Evolutionary conservation across 2,797 vertebrate species (phyloP), one percentile per base, ranked within the genome.

Genomic region (Cynodonichthys magdalenae): DNA sequence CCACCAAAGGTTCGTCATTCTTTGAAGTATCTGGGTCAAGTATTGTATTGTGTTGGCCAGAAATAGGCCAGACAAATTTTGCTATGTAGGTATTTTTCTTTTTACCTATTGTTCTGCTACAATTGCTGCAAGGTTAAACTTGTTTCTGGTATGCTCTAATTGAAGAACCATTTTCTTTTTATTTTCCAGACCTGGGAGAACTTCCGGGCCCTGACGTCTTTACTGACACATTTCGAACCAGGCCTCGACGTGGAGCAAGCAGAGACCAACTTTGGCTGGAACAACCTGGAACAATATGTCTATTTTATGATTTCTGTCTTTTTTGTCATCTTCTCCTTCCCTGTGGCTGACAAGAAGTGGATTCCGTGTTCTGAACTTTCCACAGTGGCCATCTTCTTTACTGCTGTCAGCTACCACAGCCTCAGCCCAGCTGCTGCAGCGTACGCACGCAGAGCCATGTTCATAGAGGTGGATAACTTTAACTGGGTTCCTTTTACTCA

Each of bases 241-340:
- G 87, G 93, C 74, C 87, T 99, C 69, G 96, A 99, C 8, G 93
- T 99, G 71, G 96, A 98, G 75, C 95, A 99, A 89, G 97, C 97
- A 0, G 97, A 99, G 85, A 94, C 91, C 47, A 96, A 97, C 91
- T 98, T 98, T 54, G 94, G 97, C 52, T 99, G 96, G 96, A 99
- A 96, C 87, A 96, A 98, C 81, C 90, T 99, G 41, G 97, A 99
- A 75, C 97, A 96, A 0, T 96, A 99, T 28, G 50, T 95, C 19
- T 95, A 98, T 80, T 99, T 98, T 78, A 91, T 99, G 66, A 71
- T 98, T 1, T 99, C 98, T 0, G 97, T 98, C 2, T 92, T 96
- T 89, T 98, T 99, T 24, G 94, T 97, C 28, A 96, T 99, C 71
- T 95, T 98, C 88, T 97, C 96, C 56, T 99, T 99, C 79, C 97